Evolutionary conservation across 2,888 invertebrate genomes (phyloP).

Genomic region (Aplocera efformata): DNA sequence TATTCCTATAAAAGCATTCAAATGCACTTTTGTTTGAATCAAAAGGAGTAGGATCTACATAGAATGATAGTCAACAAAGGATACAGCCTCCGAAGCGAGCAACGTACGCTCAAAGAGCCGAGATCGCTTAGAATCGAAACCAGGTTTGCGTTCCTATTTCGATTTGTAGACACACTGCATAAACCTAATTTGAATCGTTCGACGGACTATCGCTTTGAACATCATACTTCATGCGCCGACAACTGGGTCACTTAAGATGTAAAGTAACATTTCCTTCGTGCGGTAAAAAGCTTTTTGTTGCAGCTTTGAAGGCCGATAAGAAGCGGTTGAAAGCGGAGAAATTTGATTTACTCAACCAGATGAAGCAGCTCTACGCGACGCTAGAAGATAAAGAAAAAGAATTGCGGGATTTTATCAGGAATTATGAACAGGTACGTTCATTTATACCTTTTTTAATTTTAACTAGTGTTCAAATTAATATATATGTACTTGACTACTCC

Average conservation of each 20-base stretch:
- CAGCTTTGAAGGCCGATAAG: slow-evolving; percentile 92
- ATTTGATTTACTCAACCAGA: slow-evolving; percentile 94
- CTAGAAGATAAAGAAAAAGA: slow-evolving; percentile 97
- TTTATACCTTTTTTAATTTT: too few relatives aligned
- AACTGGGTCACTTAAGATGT: slow-evolving; percentile 24
- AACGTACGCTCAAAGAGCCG: slow-evolving; percentile 39
- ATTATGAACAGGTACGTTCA: slow-evolving; percentile 93
- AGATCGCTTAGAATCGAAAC: slow-evolving; percentile 37
- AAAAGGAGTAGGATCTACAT: slow-evolving; percentile 37
- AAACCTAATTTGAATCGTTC: slow-evolving; percentile 22
- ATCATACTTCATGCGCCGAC: slow-evolving; percentile 24
- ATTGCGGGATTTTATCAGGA: slow-evolving; percentile 94
- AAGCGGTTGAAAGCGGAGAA: slow-evolving; percentile 96
- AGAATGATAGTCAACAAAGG: slow-evolving; percentile 34
- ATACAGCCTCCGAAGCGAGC: slow-evolving; percentile 33
- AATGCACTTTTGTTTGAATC: slow-evolving; percentile 38
- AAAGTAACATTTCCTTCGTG: slow-evolving; percentile 16
- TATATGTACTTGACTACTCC: too few relatives aligned
- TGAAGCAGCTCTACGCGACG: slow-evolving; percentile 96
- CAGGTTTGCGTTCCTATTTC: slow-evolving; percentile 27
- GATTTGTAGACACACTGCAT: slow-evolving; percentile 19
- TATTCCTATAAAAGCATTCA: slow-evolving; percentile 38
- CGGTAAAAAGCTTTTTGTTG: slow-evolving; percentile 40
- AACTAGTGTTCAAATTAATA: too few relatives aligned
- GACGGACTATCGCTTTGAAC: slow-evolving; percentile 23